Base-by-base conservation (phyloP, 2,113 vertebrate genomes). In the Bubalus kerabau region DNA sequence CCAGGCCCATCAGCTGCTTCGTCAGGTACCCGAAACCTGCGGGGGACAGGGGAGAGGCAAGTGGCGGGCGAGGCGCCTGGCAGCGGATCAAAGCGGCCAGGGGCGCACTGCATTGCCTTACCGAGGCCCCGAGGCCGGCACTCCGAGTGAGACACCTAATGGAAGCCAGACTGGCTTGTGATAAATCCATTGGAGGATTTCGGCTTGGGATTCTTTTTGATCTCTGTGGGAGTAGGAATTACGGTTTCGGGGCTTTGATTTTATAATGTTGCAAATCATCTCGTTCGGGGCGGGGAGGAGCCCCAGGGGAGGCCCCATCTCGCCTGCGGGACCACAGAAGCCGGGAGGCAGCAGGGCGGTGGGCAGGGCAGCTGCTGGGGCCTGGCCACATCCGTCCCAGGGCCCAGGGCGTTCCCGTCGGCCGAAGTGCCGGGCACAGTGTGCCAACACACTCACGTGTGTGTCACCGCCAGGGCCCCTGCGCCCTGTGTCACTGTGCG, bases 1-100 rank as follows among this genome's bases (percentile, higher is more conserved):
- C 99, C 99, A 99, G 98, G 87, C 98, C 99, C 99, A 99, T 99
- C 98, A 99, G 99, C 98, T 99, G 99, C 99, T 99, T 99, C 60
- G 99, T 99, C 99, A 99, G 99, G 99, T 99, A 99, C 97, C 99
- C 99, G 1, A 99, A 99, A 98, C 99, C 99, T 99, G 99, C 81
- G 97, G 36, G 57, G 50, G 86, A 98, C 97, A 98, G 90, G 97
- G 98, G 98, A 98, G 98, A 98, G 97, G 94, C 87, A 84, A 97
- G 67, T 71, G 80, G 96, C 82, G 96, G 97, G 93, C 87, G 97
- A 94, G 98, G 88, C 87, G 97, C 84, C 98, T 98, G 98, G 99
- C 98, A 0, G 88, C 83, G 54, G 98, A 99, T 99, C 98, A 98
- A 99, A 99, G 98, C 8, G 76, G 90, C 90, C 56, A 94, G 97